Evolutionary conservation across 2,113 vertebrate genomes (phyloP).

Genomic region (Anoura caudifer): DNA sequence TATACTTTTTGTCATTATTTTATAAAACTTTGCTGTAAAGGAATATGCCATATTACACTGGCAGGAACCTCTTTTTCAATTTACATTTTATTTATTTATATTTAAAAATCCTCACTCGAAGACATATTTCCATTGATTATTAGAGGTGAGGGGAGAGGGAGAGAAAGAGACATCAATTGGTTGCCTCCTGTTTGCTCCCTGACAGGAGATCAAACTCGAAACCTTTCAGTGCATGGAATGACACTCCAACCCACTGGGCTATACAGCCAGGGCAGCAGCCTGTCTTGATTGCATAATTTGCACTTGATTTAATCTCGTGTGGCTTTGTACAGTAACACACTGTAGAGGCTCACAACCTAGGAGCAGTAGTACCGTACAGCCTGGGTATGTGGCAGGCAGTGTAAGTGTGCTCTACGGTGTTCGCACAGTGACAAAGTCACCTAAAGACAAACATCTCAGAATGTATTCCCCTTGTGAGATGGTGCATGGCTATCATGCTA

Average conservation of each 20-base stretch:
- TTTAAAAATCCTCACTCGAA: too few species aligned
- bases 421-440: neutral
- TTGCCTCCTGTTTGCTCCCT: too few species aligned
- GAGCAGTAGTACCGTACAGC: neutral
- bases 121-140: too few species aligned
- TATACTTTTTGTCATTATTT: neutral
- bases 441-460: neutral
- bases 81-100: too few species aligned
- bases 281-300: neutral
- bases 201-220: too few species aligned
- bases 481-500: neutral
- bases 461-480: neutral
- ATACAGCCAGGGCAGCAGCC: too few species aligned
- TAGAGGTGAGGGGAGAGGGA: too few species aligned
- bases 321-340: neutral
- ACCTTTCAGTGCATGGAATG: too few species aligned
- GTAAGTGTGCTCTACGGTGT: too few species aligned
- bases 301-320: neutral
- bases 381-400: neutral
- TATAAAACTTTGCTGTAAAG: neutral
- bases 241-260: too few species aligned
- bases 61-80: neutral
- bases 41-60: neutral
- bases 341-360: neutral
- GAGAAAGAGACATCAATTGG: too few species aligned